Evolutionary conservation across 2,113 vertebrate genomes (phyloP).

Genomic region (Sebastes schlegelii): DNA sequence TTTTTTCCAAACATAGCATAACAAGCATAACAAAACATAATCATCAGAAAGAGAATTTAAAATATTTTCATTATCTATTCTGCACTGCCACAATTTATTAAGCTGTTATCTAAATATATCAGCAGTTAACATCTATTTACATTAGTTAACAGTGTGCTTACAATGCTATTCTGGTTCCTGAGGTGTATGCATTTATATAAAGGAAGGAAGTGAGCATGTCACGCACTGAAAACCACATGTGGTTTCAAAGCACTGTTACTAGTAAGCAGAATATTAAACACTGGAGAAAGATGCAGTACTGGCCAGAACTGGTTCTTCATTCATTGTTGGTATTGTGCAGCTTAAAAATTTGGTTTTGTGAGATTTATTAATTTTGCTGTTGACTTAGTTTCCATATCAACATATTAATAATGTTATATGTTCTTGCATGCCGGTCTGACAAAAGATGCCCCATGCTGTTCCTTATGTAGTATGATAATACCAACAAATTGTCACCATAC

Average conservation of each 20-base stretch:
- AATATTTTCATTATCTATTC: too few relatives aligned
- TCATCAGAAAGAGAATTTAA: too few relatives aligned
- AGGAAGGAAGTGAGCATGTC: constrained; percentile 10
- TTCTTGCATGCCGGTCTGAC: too few relatives aligned
- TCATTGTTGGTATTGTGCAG: not conserved
- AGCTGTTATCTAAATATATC: not conserved
- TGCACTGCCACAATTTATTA: not conserved
- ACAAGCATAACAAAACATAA: too few relatives aligned
- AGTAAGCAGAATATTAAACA: not conserved
- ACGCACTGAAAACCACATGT: not conserved
- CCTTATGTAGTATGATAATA: too few relatives aligned
- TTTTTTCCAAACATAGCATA: too few relatives aligned
- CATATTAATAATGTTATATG: too few relatives aligned
- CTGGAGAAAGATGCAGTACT: not conserved
- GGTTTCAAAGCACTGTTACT: not conserved
- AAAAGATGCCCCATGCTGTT: too few relatives aligned
- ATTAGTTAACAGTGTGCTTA: not conserved
- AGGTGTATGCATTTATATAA: not conserved
- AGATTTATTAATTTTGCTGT: too few relatives aligned
- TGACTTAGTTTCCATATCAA: too few relatives aligned
- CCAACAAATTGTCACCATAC: too few relatives aligned
- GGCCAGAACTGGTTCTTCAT: not conserved
- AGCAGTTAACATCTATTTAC: not conserved
- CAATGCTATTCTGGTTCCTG: not conserved
- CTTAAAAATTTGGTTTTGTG: too few relatives aligned